Evolutionary conservation across 2,888 invertebrate genomes (phyloP), one percentile per base, ranked within the genome.

Genomic region (Adineta ricciae): DNA sequence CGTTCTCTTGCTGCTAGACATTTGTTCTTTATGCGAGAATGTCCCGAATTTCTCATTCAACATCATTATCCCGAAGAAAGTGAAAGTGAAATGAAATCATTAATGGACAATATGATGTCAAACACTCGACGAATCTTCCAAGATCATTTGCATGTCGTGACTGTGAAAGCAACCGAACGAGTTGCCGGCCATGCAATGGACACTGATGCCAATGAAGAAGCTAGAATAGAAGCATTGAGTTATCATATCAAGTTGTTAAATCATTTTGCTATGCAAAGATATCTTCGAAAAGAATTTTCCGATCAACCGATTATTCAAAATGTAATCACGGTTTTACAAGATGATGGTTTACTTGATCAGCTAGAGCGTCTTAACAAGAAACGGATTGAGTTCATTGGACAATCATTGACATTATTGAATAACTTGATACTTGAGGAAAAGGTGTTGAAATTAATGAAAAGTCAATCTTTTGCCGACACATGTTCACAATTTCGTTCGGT

Each of bases 21-120:
- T 41, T 19, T 41, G n/a, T 78, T 78, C 24, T 78, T 78, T 32
- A 78, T 78, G 38, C 78, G 78, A 41, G 78, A 78, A 41, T 78
- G 78, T 78, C 78, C 78, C 16, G 78, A 78, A 78, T 78, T 78
- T 78, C 38, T 78, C 16, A 41, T 78, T 38, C 41, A 41, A 78
- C 78, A 78, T 78, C 21, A 41, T 78, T 41, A 41, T 41, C 21
- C 21, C 9, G 24, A 32, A 38, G 4, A 41, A 21, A 24, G 41
- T 19, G 41, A 41, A 1, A 41, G 41, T 24, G 2, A 38, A 36
- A 27, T 11, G 3, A 7, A 19, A 9, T 16, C 24, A 41, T 36
- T 73, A 2, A 1, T 2, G 4, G 38, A 16, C 0, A 21, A 7
- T 41, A 78, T 78, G 41, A 9, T 78, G 5, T 24, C 24, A 19